A percentile compares a stretch with the other conserved stretches of the same genome.
Evolutionary conservation across 2,797 vertebrate species (phyloP).

Genomic region (Balearica regulorum): DNA sequence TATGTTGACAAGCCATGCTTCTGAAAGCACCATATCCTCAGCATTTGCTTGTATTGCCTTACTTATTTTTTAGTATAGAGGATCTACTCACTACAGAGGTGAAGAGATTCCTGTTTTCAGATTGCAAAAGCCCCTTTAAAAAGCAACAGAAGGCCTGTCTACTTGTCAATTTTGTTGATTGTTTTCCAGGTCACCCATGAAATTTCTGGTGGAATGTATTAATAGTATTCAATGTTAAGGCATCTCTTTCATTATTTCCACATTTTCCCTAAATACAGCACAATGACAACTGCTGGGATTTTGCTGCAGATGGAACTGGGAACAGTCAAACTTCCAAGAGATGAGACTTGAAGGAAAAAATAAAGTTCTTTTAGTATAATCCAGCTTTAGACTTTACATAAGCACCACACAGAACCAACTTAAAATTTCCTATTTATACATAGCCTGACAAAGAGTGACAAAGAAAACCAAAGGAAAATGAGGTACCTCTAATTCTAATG

Average conservation of each 20-base stretch:
- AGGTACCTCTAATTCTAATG: background rate
- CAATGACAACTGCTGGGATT: background rate
- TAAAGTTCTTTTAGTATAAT: slow-evolving; percentile 15
- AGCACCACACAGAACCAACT: background rate
- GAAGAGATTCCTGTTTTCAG: background rate
- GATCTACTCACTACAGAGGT: background rate
- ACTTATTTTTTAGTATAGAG: background rate
- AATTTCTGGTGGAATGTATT: background rate
- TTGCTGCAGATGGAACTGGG: background rate
- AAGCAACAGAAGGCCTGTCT: background rate
- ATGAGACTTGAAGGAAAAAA: background rate
- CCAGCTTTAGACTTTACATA: slow-evolving; percentile 18
- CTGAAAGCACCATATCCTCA: background rate
- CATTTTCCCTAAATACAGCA: background rate
- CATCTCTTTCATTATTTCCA: background rate
- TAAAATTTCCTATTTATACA: background rate
- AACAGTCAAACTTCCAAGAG: background rate
- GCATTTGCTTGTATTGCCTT: background rate
- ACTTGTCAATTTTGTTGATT: background rate
- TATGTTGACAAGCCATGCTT: background rate
- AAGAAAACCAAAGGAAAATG: background rate
- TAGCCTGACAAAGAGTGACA: background rate
- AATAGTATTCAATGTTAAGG: background rate
- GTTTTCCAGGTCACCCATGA: background rate
- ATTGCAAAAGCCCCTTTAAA: background rate